A percentile compares a stretch with the other conserved stretches of the same genome.
Conservation (phyloP, 2,113 vertebrate genomes). For the Ciconia maguari region DNA sequence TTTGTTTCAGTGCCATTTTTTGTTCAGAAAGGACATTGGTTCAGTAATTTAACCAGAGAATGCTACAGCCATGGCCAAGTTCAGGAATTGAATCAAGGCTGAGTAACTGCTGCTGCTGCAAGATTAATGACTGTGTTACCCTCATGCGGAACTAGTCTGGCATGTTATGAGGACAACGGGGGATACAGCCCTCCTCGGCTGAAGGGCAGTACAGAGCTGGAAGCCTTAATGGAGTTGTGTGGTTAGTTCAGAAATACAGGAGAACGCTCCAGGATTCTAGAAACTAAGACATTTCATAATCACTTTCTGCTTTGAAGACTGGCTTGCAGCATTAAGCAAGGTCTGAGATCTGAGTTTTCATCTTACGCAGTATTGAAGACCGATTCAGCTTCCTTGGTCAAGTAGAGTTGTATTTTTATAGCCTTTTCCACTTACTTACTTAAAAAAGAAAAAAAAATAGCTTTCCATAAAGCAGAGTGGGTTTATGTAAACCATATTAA, state of each 20-base stretch:
- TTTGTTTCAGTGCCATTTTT: conserved; percentile 53
- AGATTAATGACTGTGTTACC: rapidly evolving
- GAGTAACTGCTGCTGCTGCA: background rate
- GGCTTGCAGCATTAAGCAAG: background rate
- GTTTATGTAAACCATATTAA: background rate
- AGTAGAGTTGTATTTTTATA: background rate
- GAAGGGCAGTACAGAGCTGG: background rate
- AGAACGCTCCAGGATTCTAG: background rate
- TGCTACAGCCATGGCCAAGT: background rate
- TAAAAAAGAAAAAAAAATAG: background rate
- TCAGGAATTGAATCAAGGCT: background rate
- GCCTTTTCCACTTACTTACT: background rate
- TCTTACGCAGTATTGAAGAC: background rate
- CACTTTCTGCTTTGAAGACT: background rate
- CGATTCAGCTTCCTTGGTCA: background rate
- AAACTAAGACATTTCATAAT: background rate
- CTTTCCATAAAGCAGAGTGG: background rate
- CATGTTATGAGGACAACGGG: rapidly evolving
- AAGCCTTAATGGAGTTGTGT: background rate
- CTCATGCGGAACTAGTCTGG: rapidly evolving
- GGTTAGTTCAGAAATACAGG: background rate
- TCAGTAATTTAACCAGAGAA: background rate
- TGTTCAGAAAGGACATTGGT: background rate
- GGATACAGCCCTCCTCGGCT: background rate
- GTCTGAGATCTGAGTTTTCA: background rate